Percentiles rank a stretch among this genome's conserved stretches.
Evolutionary conservation across 2,888 invertebrate genomes (phyloP).

Genomic region (Drosophila putrida): DNA sequence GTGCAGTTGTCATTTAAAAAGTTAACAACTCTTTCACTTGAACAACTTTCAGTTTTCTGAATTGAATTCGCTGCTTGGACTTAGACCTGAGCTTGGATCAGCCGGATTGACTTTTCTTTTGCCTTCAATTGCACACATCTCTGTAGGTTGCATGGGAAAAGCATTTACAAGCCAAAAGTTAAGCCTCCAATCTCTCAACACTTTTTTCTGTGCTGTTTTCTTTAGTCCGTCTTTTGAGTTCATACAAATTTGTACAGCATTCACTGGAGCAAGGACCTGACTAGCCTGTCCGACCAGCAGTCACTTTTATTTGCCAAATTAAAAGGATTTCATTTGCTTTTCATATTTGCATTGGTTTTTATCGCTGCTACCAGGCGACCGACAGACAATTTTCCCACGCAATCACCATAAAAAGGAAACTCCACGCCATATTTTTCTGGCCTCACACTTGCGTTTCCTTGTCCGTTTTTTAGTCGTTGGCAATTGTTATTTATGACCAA

Average conservation of each 20-base stretch:
- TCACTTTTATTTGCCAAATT: conserved; percentile 77
- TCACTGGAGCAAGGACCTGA: conserved; percentile 12
- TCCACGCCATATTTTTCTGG: conserved; percentile 52
- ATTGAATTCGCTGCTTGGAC: background rate
- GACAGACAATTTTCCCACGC: conserved; percentile 70
- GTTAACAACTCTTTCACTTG: background rate
- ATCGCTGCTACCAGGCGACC: conserved; percentile 41
- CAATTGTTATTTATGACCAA: conserved; percentile 74
- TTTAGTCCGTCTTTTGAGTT: conserved; percentile 29
- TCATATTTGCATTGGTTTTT: conserved; percentile 73
- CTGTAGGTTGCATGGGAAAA: conserved; percentile 19
- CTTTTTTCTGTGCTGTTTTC: conserved; percentile 16
- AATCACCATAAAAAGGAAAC: conserved; percentile 72
- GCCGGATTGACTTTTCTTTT: conserved; percentile 27
- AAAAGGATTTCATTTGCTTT: conserved; percentile 77
- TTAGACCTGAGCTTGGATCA: background rate
- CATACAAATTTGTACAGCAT: conserved; percentile 30
- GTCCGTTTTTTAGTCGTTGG: conserved; percentile 35
- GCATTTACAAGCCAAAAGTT: conserved; percentile 53
- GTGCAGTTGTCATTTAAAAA: background rate
- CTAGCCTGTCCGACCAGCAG: conserved; percentile 21
- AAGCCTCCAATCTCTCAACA: conserved; percentile 32
- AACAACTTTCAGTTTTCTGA: background rate
- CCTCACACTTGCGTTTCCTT: conserved; percentile 14
- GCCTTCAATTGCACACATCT: conserved; percentile 36